Base-by-base conservation (phyloP, 2,797 vertebrate genomes). In the Halcyon chelicuti region DNA sequence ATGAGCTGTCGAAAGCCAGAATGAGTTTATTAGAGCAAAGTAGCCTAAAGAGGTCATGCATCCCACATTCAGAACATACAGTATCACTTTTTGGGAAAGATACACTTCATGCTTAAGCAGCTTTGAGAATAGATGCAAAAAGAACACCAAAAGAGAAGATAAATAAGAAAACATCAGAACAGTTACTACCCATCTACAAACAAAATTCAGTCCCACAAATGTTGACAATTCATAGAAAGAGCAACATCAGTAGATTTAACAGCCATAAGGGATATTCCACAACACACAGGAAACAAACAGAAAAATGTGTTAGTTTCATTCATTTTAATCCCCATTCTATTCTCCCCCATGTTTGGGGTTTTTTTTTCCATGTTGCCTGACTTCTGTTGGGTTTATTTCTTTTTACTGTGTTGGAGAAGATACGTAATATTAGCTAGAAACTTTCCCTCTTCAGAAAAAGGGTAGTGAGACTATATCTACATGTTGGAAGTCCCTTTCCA, bases 1-100 rank as follows among this genome's bases (percentile, higher is more conserved):
- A 99, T 98, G 71, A 98, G 92, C 99, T 99, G 89, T 77, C 71
- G 87, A 93, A 96, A 90, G 85, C 57, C 90, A 96, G 40, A 85
- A 91, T 33, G 61, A 88, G 52, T 77, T 94, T 63, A 88, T 96
- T 70, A 85, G 62, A 88, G 37, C 83, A 75, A 66, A 62, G 74
- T 13, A 84, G 33, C 87, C 94, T 33, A 42, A 70, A 67, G 3
- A 80, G 25, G 1, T 66, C 76, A 73, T 19, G n/a, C 40, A 90
- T 63, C 80, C 67, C 60, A 57, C 63, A 42, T 81, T 57, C 80
- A 66, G 35, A 88, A 86, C 47, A 57, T 21, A 70, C 90, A 81
- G 42, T 26, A 72, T 10, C 49, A 33, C 51, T 90, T 68, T 70
- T 75, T 70, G 62, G 51, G 1, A 47, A 78, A 68, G 35, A 72